These are phyloP conservation scores for Amazona vittata DNA, from an alignment of 2,113 vertebrate genomes.

Conservation along the genomic window DNA sequence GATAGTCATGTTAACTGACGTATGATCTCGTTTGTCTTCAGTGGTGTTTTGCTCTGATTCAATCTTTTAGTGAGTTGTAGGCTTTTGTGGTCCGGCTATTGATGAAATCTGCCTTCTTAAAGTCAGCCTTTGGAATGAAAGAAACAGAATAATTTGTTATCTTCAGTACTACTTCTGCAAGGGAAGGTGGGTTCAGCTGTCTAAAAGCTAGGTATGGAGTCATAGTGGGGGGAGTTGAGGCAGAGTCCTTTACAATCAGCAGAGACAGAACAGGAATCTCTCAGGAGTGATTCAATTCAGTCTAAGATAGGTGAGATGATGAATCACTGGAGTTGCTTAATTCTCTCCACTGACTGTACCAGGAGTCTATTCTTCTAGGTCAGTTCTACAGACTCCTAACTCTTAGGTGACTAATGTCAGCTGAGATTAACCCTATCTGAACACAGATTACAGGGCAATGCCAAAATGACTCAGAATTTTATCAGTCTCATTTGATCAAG, in stretches of 20 bases:
- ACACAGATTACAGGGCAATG: background rate
- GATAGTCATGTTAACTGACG: background rate
- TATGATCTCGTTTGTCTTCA: background rate
- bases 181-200: background rate
- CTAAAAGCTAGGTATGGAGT: background rate
- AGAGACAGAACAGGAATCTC: background rate
- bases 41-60: background rate
- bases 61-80: conserved; percentile 79
- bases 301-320: background rate
- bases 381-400: background rate
- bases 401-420: background rate
- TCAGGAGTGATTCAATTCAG: background rate
- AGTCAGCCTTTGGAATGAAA: conserved; percentile 80
- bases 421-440: background rate
- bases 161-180: background rate
- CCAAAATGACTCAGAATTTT: background rate
- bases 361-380: background rate
- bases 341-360: background rate
- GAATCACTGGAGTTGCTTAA: background rate
- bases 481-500: background rate
- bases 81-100: conserved; percentile 84
- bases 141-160: conserved; percentile 11
- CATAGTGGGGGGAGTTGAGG: background rate
- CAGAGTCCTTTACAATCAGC: background rate
- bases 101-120: conserved; percentile 88